Conservation (phyloP, 2,888 invertebrate species). For the Spialia ferax region DNA sequence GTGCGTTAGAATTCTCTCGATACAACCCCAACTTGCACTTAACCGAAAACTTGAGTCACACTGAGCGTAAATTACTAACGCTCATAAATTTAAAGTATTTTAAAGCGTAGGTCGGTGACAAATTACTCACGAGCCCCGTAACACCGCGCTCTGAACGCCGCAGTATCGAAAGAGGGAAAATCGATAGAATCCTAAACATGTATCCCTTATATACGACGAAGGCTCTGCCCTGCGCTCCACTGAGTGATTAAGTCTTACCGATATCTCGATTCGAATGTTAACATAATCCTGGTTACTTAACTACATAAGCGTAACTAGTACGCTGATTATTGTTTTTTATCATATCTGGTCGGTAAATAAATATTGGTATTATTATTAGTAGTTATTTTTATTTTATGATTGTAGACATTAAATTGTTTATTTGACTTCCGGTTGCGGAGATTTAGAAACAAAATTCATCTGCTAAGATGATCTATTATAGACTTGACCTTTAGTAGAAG, state of each 20-base stretch:
- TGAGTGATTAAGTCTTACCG: neutral
- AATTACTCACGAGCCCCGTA: neutral
- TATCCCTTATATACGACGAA: neutral
- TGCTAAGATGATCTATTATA: conserved; percentile 16
- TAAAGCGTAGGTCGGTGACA: neutral
- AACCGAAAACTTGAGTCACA: neutral
- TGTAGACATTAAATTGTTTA: too few relatives aligned
- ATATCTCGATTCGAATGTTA: neutral
- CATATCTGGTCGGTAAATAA: too few relatives aligned
- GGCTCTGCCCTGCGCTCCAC: neutral
- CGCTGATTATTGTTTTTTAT: too few relatives aligned
- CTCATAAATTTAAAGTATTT: neutral
- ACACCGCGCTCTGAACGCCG: neutral
- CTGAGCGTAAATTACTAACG: neutral
- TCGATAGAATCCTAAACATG: neutral
- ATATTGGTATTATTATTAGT: too few relatives aligned
- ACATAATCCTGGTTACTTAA: too few relatives aligned
- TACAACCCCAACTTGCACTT: neutral
- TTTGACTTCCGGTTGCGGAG: too few relatives aligned
- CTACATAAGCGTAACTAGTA: too few relatives aligned
- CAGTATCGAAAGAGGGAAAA: conserved; percentile 2
- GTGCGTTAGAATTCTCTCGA: neutral
- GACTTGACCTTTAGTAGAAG: conserved; percentile 18
- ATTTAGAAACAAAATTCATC: too few relatives aligned
- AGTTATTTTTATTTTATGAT: too few relatives aligned